Conservation (phyloP, 2,113 vertebrate genomes). For the Elachura formosa region DNA sequence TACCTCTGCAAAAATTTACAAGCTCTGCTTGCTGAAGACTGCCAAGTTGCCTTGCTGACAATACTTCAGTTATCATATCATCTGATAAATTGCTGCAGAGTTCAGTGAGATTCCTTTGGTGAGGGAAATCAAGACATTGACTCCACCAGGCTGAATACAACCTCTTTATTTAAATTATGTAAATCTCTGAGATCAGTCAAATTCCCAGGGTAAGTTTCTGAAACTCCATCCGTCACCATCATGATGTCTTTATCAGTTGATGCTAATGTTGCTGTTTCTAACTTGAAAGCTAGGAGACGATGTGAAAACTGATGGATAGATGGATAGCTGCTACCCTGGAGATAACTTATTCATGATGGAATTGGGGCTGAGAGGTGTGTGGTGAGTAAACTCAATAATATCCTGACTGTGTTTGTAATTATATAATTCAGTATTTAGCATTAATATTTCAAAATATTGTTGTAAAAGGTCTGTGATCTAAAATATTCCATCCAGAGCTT, state of each 20-base stretch:
- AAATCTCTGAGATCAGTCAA: constrained; percentile 37
- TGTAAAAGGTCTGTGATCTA: background rate
- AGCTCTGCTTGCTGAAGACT: background rate
- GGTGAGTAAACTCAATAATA: background rate
- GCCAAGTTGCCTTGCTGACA: background rate
- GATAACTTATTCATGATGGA: constrained; percentile 19
- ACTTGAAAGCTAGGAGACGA: constrained; percentile 35
- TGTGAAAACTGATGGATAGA: constrained; percentile 41
- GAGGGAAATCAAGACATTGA: background rate
- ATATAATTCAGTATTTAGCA: background rate
- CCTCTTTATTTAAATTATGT: constrained; percentile 8
- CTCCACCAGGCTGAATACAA: background rate
- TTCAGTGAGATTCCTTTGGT: background rate
- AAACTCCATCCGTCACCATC: constrained; percentile 25
- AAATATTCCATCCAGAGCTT: background rate
- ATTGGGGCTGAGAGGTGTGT: background rate
- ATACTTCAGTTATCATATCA: background rate
- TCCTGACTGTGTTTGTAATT: background rate
- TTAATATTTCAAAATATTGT: background rate
- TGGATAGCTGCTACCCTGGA: background rate
- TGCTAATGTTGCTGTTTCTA: constrained; percentile 37
- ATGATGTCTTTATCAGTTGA: constrained; percentile 50
- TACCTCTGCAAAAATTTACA: background rate
- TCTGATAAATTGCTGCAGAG: constrained; percentile 11
- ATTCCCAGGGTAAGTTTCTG: constrained; percentile 5